phyloP scores from a whole-genome alignment of 1,140 invertebrate species.

The Leptinotarsa defecta region DNA sequence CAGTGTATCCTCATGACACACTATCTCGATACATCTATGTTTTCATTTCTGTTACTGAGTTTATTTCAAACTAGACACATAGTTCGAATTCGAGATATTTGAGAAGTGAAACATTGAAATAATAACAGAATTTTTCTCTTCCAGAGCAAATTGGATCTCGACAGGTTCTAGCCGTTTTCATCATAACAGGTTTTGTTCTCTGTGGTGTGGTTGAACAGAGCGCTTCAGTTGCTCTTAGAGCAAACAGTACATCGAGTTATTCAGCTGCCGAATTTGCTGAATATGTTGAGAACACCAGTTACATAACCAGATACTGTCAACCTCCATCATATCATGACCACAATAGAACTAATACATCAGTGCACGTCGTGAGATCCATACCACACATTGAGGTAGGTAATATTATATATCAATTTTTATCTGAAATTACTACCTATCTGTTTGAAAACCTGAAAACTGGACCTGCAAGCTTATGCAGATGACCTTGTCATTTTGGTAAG shows the following conservation, averaged over 20 bases:
- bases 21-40: no score
- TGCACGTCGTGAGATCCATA: conserved; percentile 52
- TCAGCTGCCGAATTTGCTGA: conserved; percentile 56
- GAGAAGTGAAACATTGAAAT: no score
- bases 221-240: conserved; percentile 61
- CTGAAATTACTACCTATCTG: no score
- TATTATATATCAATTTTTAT: not conserved
- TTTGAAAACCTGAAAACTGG: fast-evolving
- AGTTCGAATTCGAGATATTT: no score
- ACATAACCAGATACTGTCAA: conserved; percentile 55
- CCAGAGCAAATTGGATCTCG: conserved; percentile 61
- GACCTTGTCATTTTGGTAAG: no score
- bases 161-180: conserved; percentile 59
- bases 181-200: conserved; percentile 62
- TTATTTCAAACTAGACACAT: no score
- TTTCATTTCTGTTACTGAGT: no score
- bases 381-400: conserved; percentile 53
- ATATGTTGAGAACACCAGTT: conserved; percentile 57
- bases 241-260: conserved; percentile 55
- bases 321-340: conserved; percentile 41
- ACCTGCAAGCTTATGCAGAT: no score
- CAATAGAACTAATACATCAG: conserved; percentile 31
- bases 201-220: conserved; percentile 63
- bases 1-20: no score
- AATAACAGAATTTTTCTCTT: conserved; percentile 27